Evolutionary conservation across 2,113 vertebrate genomes (phyloP).

Genomic region (Coptodon bakossiorum): DNA sequence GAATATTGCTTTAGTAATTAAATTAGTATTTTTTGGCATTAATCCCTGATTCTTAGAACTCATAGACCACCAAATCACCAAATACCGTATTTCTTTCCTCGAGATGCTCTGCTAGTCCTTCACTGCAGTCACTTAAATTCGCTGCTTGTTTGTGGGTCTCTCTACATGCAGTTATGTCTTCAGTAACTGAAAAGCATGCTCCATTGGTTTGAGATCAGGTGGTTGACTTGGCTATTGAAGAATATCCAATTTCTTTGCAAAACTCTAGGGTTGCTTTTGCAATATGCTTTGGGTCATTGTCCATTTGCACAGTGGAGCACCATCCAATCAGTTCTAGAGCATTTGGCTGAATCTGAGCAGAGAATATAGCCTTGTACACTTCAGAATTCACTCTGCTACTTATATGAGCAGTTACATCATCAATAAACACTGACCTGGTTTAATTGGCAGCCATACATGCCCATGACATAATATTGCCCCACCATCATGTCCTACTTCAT

Average conservation of each 20-base stretch:
- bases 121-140: background rate
- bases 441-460: background rate
- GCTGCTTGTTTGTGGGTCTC: background rate
- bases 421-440: background rate
- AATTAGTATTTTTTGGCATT: background rate
- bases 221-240: background rate
- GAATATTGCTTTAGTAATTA: background rate
- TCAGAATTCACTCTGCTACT: background rate
- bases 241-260: background rate
- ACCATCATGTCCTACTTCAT: background rate
- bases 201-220: background rate
- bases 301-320: background rate
- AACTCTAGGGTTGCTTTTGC: background rate
- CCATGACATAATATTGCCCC: background rate
- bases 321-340: background rate
- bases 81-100: background rate
- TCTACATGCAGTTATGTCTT: background rate
- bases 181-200: background rate
- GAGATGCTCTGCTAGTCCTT: background rate
- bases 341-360: background rate
- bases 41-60: background rate
- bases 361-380: background rate
- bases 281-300: background rate
- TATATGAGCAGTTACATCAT: background rate
- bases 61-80: background rate